Evolutionary conservation across 2,888 invertebrate species (phyloP), one percentile per base, ranked within the genome.

Genomic region (Gandaritis pyraliata): DNA sequence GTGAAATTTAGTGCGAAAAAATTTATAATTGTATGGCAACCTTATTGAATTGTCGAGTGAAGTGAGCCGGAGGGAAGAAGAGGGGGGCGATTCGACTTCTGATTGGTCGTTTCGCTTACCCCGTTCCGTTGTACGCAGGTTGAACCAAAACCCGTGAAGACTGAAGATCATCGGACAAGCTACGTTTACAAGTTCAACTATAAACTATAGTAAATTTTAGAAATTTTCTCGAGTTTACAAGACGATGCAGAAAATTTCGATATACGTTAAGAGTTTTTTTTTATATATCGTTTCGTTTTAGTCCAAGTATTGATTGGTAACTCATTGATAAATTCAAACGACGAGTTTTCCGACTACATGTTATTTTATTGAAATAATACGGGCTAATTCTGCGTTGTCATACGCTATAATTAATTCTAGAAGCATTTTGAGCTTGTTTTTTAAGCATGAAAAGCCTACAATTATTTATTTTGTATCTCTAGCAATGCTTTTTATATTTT

Each of bases 111-210:
- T 70, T 87, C 90, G 90, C 88, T 90, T 81, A 90, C 87, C 86
- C 64, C 87, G 81, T 90, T 89, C 83, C 87, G 82, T 90, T 91
- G 80, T 89, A 87, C 86, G 87, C 92, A 92, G 92, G 92, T 92
- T 92, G 83, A 92, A 92, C 85, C 92, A 92, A 75, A 92, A 91
- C 73, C 92, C 91, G 66, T 92, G 88, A 90, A 82, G 68, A 64
- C 52, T 64, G 68, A 71, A 65, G 67, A 70, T 48, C 67, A 43
- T 38, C 62, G 62, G 54, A 58, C 58, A 59, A 60, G 47, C 64
- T 59, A 54, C 64, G 45, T 38, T 51, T 39, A 55, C 54, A 50
- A 63, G 56, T 64, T 59, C 63, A 64, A 56, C 48, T 58, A 50
- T 54, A 53, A 64, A 12, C 11, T 43, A 47, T 58, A 56, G 61